A percentile compares a stretch with the other conserved stretches of the same genome.
Conservation (phyloP, 2,888 invertebrate species). For the Troides oblongomaculatus region DNA sequence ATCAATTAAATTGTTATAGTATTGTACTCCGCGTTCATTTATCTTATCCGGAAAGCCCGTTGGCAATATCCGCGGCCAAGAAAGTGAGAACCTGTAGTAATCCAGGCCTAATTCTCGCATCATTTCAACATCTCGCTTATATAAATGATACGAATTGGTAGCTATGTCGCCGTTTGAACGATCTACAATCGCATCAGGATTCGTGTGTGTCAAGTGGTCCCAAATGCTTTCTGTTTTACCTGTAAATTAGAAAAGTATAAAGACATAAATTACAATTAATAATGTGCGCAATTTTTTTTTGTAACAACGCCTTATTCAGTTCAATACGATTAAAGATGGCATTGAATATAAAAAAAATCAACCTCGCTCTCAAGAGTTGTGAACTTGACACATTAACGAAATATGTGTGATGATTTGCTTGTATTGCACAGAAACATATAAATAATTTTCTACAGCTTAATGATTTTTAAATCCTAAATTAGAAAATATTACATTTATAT, state of each 20-base stretch:
- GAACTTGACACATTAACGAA: neutral
- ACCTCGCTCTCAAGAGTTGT: neutral
- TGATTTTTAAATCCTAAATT: too few species aligned
- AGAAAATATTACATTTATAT: too few species aligned
- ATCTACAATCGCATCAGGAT: slow-evolving; percentile 70
- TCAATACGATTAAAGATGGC: neutral
- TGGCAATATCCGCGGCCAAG: slow-evolving; percentile 81
- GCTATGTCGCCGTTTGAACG: slow-evolving; percentile 79
- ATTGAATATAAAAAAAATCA: slow-evolving; percentile 2
- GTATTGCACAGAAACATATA: neutral
- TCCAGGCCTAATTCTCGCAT: slow-evolving; percentile 33
- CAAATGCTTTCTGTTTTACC: slow-evolving; percentile 81
- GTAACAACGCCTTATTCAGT: neutral
- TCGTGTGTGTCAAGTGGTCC: slow-evolving; percentile 79
- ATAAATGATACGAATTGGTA: slow-evolving; percentile 73
- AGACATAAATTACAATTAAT: neutral
- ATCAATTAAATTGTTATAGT: slow-evolving; percentile 81
- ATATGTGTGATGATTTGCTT: neutral
- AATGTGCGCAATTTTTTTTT: neutral
- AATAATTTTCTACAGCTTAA: too few species aligned
- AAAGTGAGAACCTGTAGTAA: slow-evolving; percentile 80
- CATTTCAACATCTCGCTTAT: slow-evolving; percentile 38
- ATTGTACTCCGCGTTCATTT: slow-evolving; percentile 78
- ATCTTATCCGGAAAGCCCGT: slow-evolving; percentile 76
- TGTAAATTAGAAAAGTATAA: slow-evolving; percentile 34